Base-by-base conservation (phyloP, 2,797 vertebrate species). In the Phylloscopus collybita region DNA sequence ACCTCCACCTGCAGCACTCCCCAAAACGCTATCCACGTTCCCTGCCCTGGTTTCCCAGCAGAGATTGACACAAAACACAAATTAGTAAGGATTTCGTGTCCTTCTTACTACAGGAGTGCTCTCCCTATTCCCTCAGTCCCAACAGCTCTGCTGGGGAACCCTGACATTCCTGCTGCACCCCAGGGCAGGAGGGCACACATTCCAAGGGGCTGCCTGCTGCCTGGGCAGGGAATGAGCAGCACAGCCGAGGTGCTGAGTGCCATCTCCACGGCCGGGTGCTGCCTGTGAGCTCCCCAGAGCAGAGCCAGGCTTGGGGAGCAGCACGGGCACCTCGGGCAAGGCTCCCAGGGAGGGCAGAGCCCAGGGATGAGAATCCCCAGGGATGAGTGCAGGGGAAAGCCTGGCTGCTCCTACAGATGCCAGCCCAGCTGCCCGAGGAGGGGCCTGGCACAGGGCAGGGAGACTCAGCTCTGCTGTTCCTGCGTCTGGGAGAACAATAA, bases 291-390 rank as follows among this genome's bases (percentile, higher is more conserved):
- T 26, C 53, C 16, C 14, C 64, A 5, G 7, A 26, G 65, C 70
- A 38, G 15, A 72, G 80, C 34, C 40, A 36, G 73, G 26, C 40
- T 38, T 3, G 0, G 64, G 57, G 44, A 44, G 49, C 38, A 5
- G 72, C 18, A 1, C 3, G 0, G 34, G 40, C 13, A 40, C 40
- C 40, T 40, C 40, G 34, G 32, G 21, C 1, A 2, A 36, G 47
- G 27, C 40, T 64, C 54, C 34, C 3, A 5, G 69, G 44, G 34
- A 45, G 22, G 74, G 65, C 36, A 60, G 25, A 30, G 0, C 49
- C 61, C 25, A 1, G 0, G 1, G 3, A 2, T 50, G 64, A 1
- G 18, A 30, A 8, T 6, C 17, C 13, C 17, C 0, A 57, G 29
- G 53, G 57, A 16, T 19, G 4, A 5, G 30, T 2, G 5, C 0